These are phyloP conservation scores for Cataglyphis livida DNA, from an alignment of 2,888 invertebrate genomes.

Conservation along the genomic window DNA sequence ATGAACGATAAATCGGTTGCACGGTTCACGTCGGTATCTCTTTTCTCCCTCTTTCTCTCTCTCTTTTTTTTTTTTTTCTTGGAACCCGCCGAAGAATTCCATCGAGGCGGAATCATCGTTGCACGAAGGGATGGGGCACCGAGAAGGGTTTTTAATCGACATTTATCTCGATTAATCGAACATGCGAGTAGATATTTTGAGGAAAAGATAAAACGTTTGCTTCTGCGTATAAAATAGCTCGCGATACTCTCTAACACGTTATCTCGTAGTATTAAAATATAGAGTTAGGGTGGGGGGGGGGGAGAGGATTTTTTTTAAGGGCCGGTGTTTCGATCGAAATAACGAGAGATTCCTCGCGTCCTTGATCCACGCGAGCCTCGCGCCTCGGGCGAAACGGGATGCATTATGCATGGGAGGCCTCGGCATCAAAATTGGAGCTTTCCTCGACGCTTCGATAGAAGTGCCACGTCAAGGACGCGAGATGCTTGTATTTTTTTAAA, in stretches of 20 bases:
- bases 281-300: neutral
- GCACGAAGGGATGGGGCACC: neutral
- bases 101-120: neutral
- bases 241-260: neutral
- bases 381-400: slow-evolving; percentile 26
- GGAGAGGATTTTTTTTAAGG: slow-evolving; percentile 10
- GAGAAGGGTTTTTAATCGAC: neutral
- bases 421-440: slow-evolving; percentile 43
- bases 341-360: slow-evolving; percentile 16
- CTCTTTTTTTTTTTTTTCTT: neutral
- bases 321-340: neutral
- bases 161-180: neutral
- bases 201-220: neutral
- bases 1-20: slow-evolving; percentile 70
- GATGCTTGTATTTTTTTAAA: neutral
- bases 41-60: neutral
- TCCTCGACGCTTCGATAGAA: neutral
- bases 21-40: slow-evolving; percentile 19
- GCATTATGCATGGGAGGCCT: slow-evolving; percentile 36
- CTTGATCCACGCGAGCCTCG: slow-evolving; percentile 18
- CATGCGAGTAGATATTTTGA: neutral
- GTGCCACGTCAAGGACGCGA: neutral
- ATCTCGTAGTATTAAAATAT: neutral
- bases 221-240: neutral
- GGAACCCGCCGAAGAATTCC: neutral